Evolutionary conservation across 2,888 invertebrate species (phyloP).

Genomic region (Byasa hedistus): DNA sequence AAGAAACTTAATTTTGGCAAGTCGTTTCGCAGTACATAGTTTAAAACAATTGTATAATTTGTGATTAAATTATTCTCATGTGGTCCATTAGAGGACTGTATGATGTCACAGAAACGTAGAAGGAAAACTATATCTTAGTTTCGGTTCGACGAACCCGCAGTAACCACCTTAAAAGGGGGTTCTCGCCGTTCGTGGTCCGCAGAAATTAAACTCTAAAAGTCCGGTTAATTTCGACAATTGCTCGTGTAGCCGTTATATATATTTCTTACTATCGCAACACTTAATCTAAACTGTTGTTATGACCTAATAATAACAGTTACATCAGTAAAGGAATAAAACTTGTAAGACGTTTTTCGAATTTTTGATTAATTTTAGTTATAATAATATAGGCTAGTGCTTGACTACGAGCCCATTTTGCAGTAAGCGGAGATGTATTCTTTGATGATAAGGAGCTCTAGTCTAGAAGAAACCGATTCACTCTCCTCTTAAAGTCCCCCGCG

Average conservation of each 20-base stretch:
- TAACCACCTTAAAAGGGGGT: slow-evolving; percentile 48
- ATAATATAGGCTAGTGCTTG: too few relatives aligned
- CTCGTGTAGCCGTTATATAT: background rate
- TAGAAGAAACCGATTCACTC: too few relatives aligned
- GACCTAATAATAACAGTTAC: too few relatives aligned
- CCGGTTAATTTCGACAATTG: slow-evolving; percentile 10
- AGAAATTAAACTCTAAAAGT: slow-evolving; percentile 38
- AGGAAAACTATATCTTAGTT: slow-evolving; percentile 51
- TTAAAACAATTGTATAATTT: slow-evolving; percentile 23
- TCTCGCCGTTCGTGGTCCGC: slow-evolving; percentile 28
- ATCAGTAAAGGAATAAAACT: too few relatives aligned
- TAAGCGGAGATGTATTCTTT: too few relatives aligned
- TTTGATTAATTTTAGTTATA: too few relatives aligned
- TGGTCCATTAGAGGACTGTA: slow-evolving; percentile 37
- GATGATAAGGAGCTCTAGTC: too few relatives aligned
- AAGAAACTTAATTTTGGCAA: background rate
- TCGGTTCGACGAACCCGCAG: slow-evolving; percentile 43
- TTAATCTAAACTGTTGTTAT: too few relatives aligned
- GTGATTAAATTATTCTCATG: slow-evolving; percentile 33
- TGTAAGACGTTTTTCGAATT: too few relatives aligned
- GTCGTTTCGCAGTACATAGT: slow-evolving; percentile 4
- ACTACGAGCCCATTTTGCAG: too few relatives aligned
- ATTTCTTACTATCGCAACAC: too few relatives aligned
- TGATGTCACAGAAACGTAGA: slow-evolving; percentile 53
- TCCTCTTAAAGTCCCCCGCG: too few relatives aligned